Percentiles rank a stretch among this genome's conserved stretches.
phyloP scores from a whole-genome alignment of 2,113 vertebrate genomes.

The Heterotis niloticus region DNA sequence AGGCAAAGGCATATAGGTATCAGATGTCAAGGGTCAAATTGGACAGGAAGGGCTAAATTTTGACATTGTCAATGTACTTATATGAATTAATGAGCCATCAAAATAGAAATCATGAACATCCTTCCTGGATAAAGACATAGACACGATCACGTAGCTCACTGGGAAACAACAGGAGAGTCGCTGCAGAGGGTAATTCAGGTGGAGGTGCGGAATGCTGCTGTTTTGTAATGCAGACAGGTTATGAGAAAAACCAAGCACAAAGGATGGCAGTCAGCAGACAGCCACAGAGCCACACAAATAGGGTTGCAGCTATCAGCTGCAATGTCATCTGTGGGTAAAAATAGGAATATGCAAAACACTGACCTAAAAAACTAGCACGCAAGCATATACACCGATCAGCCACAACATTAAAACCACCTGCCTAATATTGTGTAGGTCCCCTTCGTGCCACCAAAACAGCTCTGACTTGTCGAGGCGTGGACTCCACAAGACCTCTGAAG shows the following conservation, averaged over 20 bases:
- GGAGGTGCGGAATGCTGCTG: not conserved
- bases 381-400: conserved; percentile 1
- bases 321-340: not conserved
- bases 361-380: not conserved
- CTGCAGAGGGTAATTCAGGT: too few species aligned
- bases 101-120: too few species aligned
- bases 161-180: too few species aligned
- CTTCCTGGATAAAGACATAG: too few species aligned
- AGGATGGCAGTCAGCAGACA: not conserved
- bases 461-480: too few species aligned
- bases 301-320: not conserved
- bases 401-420: too few species aligned
- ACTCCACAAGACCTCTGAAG: too few species aligned
- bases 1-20: not conserved
- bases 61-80: too few species aligned
- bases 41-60: not conserved
- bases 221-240: not conserved
- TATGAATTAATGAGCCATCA: too few species aligned
- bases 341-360: not conserved
- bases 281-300: not conserved
- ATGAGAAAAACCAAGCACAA: conserved; percentile 12
- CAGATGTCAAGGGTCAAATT: not conserved
- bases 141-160: too few species aligned
- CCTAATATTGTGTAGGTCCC: too few species aligned
- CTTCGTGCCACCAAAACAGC: too few species aligned